A percentile compares a stretch with the other conserved stretches of the same genome.
Evolutionary conservation across 2,113 vertebrate genomes (phyloP).

Genomic region (Chionis minor): DNA sequence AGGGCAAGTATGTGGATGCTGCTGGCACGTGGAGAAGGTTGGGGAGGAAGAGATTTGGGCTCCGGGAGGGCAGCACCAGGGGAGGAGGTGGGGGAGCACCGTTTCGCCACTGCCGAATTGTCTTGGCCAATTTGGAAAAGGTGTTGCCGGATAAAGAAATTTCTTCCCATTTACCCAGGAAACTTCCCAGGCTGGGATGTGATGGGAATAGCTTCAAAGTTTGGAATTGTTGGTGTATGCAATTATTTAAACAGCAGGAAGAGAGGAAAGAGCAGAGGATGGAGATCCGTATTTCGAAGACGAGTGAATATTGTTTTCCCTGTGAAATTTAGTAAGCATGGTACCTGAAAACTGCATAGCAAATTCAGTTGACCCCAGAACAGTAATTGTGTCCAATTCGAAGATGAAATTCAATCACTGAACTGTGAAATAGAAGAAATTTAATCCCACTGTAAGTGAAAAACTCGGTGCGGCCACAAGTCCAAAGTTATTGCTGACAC

Average conservation of each 20-base stretch:
- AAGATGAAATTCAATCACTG: neutral
- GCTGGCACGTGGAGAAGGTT: neutral
- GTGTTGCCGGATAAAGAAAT: neutral
- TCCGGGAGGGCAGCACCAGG: neutral
- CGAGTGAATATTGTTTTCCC: neutral
- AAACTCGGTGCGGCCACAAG: neutral
- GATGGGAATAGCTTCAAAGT: neutral
- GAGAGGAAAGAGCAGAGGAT: neutral
- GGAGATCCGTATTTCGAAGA: neutral
- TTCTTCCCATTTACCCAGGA: neutral
- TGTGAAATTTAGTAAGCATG: neutral
- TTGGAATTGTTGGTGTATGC: neutral
- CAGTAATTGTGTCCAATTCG: neutral
- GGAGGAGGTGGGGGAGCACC: neutral
- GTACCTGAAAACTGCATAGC: neutral
- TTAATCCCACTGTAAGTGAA: neutral
- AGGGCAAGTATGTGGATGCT: neutral
- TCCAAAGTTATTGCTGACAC: neutral
- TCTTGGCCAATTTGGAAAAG: neutral
- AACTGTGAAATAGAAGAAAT: conserved; percentile 38
- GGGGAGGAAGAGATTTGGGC: neutral
- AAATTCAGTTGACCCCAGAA: neutral
- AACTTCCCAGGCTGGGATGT: neutral
- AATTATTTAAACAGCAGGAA: neutral
- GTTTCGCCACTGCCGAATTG: fast-evolving